A percentile compares a stretch with the other conserved stretches of the same genome.
Conservation (phyloP, 2,888 invertebrate species). For the Heteromurus nitidus region DNA sequence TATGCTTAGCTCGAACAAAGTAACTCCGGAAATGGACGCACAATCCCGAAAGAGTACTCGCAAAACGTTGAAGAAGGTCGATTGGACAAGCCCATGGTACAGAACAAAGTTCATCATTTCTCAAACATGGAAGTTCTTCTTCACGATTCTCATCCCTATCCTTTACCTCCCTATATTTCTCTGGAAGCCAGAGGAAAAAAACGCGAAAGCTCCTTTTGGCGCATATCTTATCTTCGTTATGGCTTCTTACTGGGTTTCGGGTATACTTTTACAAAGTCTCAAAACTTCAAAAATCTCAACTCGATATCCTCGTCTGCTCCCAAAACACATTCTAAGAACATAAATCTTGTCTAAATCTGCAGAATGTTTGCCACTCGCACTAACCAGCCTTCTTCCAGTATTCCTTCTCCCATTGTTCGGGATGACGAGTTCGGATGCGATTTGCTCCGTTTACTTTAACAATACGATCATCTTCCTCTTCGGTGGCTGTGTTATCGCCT, state of each 20-base stretch:
- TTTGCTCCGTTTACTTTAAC: slow-evolving; percentile 30
- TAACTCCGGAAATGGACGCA: too few species aligned
- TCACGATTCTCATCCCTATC: slow-evolving; percentile 31
- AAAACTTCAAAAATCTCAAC: too few species aligned
- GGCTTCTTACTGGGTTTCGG: slow-evolving; percentile 69
- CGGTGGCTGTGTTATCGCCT: slow-evolving; percentile 77
- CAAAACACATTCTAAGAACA: too few species aligned
- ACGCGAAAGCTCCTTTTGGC: slow-evolving; percentile 45
- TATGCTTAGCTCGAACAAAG: too few species aligned
- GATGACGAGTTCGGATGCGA: slow-evolving; percentile 79
- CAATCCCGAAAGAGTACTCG: too few species aligned
- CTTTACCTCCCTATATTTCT: slow-evolving; percentile 25
- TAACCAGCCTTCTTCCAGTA: slow-evolving; percentile 89
- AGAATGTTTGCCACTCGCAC: slow-evolving; percentile 87
- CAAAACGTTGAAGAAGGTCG: too few species aligned
- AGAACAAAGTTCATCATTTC: slow-evolving; percentile 18
- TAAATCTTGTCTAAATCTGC: too few species aligned
- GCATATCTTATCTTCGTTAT: slow-evolving; percentile 64
- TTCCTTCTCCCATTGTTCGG: slow-evolving; percentile 89
- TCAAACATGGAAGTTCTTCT: slow-evolving; percentile 42
- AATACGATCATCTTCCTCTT: slow-evolving; percentile 63
- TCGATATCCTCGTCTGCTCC: too few species aligned
- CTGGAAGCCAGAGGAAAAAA: slow-evolving; percentile 40
- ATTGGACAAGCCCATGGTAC: neutral
- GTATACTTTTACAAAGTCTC: too few species aligned